Evolutionary conservation across 2,113 vertebrate species (phyloP).

Genomic region (Steatornis caripensis): DNA sequence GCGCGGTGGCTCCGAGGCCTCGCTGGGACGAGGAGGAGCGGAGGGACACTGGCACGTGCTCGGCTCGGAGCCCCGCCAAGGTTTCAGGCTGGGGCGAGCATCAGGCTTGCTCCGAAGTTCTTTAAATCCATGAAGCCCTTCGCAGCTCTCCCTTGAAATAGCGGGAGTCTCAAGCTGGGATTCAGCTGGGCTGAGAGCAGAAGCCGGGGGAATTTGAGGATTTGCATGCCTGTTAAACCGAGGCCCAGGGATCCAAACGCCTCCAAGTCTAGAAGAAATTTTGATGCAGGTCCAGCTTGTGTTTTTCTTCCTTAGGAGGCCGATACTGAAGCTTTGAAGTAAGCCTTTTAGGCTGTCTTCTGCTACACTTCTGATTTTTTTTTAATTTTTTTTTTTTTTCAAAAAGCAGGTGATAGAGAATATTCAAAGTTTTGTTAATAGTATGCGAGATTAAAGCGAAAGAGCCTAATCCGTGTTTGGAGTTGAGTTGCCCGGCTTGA

Average conservation of each 20-base stretch:
- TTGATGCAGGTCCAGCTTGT: background rate
- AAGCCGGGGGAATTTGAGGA: background rate
- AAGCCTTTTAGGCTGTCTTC: background rate
- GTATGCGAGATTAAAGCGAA: background rate
- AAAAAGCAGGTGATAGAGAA: background rate
- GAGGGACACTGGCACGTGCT: background rate
- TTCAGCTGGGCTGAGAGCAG: background rate
- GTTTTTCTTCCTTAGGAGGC: background rate
- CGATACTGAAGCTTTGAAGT: background rate
- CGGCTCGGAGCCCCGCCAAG: rapidly evolving
- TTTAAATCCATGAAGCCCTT: background rate
- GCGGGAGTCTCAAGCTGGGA: background rate
- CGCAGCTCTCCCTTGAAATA: rapidly evolving
- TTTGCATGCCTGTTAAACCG: rapidly evolving
- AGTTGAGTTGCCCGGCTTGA: background rate
- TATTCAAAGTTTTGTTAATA: rapidly evolving
- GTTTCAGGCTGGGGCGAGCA: background rate
- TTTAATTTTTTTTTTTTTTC: background rate
- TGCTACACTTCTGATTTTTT: background rate
- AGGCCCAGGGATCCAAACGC: background rate
- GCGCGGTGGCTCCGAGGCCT: rapidly evolving
- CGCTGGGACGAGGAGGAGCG: rapidly evolving
- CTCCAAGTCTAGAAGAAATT: background rate
- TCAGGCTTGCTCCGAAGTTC: background rate
- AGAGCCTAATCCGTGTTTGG: background rate